Evolutionary conservation across 2,797 vertebrate species (phyloP), one percentile per base, ranked within the genome.

Genomic region (Helicolenus hilgendorfi): DNA sequence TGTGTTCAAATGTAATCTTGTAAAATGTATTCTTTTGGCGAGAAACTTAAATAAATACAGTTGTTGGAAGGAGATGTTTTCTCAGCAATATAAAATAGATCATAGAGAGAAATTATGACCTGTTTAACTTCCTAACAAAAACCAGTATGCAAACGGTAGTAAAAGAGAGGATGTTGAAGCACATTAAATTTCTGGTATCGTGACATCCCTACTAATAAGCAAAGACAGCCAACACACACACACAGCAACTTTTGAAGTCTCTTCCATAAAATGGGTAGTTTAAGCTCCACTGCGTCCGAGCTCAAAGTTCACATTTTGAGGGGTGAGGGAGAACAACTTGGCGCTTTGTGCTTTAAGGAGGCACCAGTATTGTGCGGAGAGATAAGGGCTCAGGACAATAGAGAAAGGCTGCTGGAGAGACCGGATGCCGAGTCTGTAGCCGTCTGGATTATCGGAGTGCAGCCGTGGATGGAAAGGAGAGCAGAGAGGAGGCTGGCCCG

Each of bases 361-460:
- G 76, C 72, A 24, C 70, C 60, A 35, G 72, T 49, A 68, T 86
- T 93, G 86, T 78, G 82, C 68, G 0, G 20, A 53, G 83, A 91
- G 90, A 96, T 92, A 94, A 92, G 89, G 70, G 45, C 72, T 78
- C 31, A 62, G 92, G 84, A 94, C 95, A 93, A 95, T 85, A 67
- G 82, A 82, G 69, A 41, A 69, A 75, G n/a, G 55, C 75, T 64
- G 81, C 38, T 67, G 64, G 77, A 75, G 79, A 88, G 80, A 69
- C 36, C 33, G 65, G 33, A 83, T 64, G 41, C 87, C 72, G 79
- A 84, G 69, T 89, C 68, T 81, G 87, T 72, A 20, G 77, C 87
- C 24, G 72, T 81, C 79, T 87, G 87, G 93, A 95, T 95, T 94
- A 93, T 87, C 83, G 80, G 77, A 86, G 82, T 68, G 89, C 88